Evolutionary conservation across 2,113 vertebrate genomes (phyloP).

Genomic region (Pterocles orientalis): DNA sequence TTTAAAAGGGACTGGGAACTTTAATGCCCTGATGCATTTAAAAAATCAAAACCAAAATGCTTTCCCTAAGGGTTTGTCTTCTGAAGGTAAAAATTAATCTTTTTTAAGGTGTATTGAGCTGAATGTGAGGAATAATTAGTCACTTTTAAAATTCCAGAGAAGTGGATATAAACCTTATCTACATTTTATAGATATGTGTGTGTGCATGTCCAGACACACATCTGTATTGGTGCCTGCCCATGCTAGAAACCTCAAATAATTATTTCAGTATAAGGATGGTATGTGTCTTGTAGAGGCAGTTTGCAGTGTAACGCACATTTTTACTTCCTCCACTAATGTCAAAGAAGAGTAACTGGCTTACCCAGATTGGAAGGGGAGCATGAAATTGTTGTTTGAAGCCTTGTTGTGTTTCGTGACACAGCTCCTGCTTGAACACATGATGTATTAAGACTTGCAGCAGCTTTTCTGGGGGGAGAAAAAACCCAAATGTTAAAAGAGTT

Average conservation of each 20-base stretch:
- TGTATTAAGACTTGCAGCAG: neutral
- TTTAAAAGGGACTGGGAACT: neutral
- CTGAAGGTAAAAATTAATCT: neutral
- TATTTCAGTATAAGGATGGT: neutral
- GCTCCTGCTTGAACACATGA: neutral
- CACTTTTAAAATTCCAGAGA: neutral
- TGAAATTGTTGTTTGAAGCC: neutral
- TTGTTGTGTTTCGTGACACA: neutral
- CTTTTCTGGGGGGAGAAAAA: neutral
- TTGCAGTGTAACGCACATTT: neutral
- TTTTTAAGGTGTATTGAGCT: neutral
- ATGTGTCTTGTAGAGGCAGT: neutral
- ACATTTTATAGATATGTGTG: neutral
- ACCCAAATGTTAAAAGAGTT: neutral
- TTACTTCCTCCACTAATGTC: neutral
- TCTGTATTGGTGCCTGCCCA: neutral
- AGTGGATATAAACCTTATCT: neutral
- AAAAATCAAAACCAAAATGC: neutral
- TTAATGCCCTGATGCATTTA: neutral
- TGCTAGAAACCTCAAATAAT: neutral
- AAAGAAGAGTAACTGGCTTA: neutral
- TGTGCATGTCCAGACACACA: neutral
- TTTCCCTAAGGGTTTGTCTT: neutral
- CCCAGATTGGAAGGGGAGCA: neutral
- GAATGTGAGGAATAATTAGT: neutral